Evolutionary conservation across 2,888 invertebrate genomes (phyloP).

Genomic region (Allophyes oxyacanthae): DNA sequence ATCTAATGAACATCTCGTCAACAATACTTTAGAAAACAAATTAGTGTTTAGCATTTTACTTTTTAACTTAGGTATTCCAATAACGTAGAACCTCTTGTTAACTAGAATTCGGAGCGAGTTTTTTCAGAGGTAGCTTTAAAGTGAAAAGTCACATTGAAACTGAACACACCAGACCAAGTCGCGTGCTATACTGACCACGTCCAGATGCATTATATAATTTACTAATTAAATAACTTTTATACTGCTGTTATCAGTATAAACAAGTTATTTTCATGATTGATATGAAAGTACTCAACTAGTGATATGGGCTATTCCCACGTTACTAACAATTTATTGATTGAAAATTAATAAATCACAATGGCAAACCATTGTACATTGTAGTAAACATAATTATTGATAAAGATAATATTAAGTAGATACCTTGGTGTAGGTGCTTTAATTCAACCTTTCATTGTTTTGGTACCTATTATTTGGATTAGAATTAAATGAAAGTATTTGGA

Average conservation of each 20-base stretch:
- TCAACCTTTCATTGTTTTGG: too few relatives aligned
- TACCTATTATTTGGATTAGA: too few relatives aligned
- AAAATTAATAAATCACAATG: not conserved
- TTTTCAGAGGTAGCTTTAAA: not conserved
- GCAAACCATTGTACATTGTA: too few relatives aligned
- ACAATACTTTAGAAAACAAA: constrained; percentile 65
- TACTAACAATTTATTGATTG: constrained; percentile 6
- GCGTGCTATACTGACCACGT: constrained; percentile 41
- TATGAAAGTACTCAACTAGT: constrained; percentile 5
- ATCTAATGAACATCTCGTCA: constrained; percentile 58
- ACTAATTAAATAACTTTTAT: constrained; percentile 57
- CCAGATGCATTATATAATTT: constrained; percentile 49
- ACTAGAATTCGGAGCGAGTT: constrained; percentile 1
- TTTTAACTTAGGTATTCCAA: constrained; percentile 21
- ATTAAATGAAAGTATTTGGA: too few relatives aligned
- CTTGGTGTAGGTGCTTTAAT: not conserved
- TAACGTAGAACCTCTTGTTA: not conserved
- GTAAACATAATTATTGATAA: too few relatives aligned
- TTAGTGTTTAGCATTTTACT: constrained; percentile 57
- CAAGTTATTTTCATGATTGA: too few relatives aligned
- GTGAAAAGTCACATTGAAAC: constrained; percentile 18
- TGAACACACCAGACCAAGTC: constrained; percentile 30
- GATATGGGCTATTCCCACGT: constrained; percentile 55
- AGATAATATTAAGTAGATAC: not conserved
- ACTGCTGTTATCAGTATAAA: constrained; percentile 61